phyloP scores from a whole-genome alignment of 2,113 vertebrate genomes.

The Alouatta palliata region DNA sequence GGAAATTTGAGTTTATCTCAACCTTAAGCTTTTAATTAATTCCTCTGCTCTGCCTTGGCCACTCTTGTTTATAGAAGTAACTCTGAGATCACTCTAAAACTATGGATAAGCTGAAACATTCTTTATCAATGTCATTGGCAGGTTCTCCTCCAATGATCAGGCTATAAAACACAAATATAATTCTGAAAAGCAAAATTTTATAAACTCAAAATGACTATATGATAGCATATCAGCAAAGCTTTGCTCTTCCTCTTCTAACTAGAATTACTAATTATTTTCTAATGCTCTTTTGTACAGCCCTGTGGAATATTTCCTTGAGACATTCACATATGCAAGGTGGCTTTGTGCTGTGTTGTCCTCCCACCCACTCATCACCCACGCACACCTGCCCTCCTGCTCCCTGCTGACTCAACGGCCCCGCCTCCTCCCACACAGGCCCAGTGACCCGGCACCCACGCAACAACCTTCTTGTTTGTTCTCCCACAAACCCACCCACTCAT shows the following conservation, averaged over 20 bases:
- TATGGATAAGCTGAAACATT: background rate
- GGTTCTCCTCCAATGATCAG: background rate
- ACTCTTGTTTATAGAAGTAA: background rate
- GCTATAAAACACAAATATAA: background rate
- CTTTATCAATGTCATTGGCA: background rate
- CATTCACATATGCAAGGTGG: background rate
- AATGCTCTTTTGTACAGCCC: background rate
- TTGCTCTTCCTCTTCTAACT: background rate
- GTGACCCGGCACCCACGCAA: background rate
- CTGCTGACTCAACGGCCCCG: conserved; percentile 38
- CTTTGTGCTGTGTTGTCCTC: background rate
- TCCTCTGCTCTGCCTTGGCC: background rate
- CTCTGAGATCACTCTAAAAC: background rate
- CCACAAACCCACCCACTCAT: background rate
- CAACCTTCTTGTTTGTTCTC: background rate
- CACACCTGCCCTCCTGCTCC: conserved; percentile 26
- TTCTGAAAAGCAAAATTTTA: background rate
- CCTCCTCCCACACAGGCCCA: background rate
- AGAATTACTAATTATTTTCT: conserved; percentile 26
- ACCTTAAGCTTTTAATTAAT: background rate
- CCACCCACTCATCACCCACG: conserved; percentile 33
- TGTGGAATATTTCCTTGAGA: conserved; percentile 31
- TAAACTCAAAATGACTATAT: background rate
- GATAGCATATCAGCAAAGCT: background rate
- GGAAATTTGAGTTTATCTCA: background rate